A percentile compares a stretch with the other conserved stretches of the same genome.
These are phyloP conservation scores for Dipodomys ordii DNA, from an alignment of 2,113 vertebrate species.

Conservation along the genomic window DNA sequence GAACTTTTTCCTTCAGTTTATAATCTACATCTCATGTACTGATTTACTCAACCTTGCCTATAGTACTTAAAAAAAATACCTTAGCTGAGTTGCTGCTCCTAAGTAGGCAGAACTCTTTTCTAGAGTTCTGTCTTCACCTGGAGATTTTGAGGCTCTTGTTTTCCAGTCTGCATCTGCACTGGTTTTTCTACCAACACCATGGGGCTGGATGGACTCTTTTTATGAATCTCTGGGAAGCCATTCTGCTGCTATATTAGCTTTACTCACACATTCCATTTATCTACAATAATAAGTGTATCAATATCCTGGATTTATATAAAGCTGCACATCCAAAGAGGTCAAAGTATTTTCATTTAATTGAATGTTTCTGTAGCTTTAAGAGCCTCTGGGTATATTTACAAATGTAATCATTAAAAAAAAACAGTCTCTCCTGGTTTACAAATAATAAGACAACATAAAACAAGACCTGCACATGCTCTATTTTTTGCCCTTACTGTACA, in stretches of 20 bases:
- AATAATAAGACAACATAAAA: conserved; percentile 74
- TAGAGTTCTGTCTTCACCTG: background rate
- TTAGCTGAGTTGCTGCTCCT: conserved; percentile 10
- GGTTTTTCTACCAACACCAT: background rate
- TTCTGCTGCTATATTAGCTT: conserved; percentile 46
- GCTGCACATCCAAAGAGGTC: conserved; percentile 79
- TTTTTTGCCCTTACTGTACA: background rate
- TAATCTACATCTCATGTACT: conserved; percentile 19
- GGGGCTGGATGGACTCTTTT: background rate
- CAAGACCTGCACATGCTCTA: conserved; percentile 33
- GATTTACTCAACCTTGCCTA: conserved; percentile 10
- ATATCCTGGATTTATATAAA: conserved; percentile 78
- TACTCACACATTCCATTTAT: conserved; percentile 76
- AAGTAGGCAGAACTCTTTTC: background rate
- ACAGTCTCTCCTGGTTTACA: conserved; percentile 64
- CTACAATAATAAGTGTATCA: conserved; percentile 81
- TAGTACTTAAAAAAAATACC: background rate
- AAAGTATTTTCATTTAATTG: conserved; percentile 82
- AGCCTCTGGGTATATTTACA: conserved; percentile 78
- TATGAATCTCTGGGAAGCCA: conserved; percentile 58
- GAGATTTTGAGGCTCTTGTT: background rate
- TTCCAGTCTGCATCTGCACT: background rate
- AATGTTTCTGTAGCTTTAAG: conserved; percentile 73
- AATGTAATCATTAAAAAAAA: conserved; percentile 74
- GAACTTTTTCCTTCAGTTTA: conserved; percentile 46